Evolutionary conservation across 2,888 invertebrate species (phyloP), one percentile per base, ranked within the genome.

Genomic region (Belgica antarctica): DNA sequence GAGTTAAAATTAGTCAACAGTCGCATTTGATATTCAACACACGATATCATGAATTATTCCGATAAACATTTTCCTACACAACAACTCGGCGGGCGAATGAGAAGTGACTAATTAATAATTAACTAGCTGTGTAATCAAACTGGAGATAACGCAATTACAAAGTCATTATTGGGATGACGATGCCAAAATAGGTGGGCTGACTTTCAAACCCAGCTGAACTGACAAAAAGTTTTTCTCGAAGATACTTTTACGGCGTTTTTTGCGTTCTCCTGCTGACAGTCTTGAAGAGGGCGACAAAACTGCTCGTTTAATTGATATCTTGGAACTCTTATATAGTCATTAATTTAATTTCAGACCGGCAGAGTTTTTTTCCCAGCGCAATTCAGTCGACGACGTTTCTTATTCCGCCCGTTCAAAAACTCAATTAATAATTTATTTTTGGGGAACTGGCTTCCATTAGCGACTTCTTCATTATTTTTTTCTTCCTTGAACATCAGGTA

Each of bases 101-200:
- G 27, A n/a, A 25, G 25, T 59, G n/a, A 27, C 59, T 59, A 27
- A 59, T 59, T 27, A 25, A 59, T 59, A 59, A 59, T 59, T 59
- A 59, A 59, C 59, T 59, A 52, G 27, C 27, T 7, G 27, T 59
- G 25, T 59, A 59, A 59, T 59, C 59, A 59, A 59, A 27, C 59
- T 59, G 19, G 15, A 52, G 59, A 24, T 59, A 59, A 59, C 59
- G 22, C 12, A 59, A 59, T 59, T 59, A 59, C 59, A 2, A 27
- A 59, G 59, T 59, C 59, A 59, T 59, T 59, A 59, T 27, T 59
- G 15, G 27, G 19, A 59, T 59, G 59, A 59, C n/a, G 25, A 59
- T 7, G 27, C 1, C 22, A n/a, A 22, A 52, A 52, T 8, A 52
- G 17, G 52, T 52, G 17, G 52, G 52, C 17, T 22, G 52, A n/a